These are phyloP conservation scores for Aix galericulata DNA, from an alignment of 2,113 vertebrate genomes.

Conservation along the genomic window DNA sequence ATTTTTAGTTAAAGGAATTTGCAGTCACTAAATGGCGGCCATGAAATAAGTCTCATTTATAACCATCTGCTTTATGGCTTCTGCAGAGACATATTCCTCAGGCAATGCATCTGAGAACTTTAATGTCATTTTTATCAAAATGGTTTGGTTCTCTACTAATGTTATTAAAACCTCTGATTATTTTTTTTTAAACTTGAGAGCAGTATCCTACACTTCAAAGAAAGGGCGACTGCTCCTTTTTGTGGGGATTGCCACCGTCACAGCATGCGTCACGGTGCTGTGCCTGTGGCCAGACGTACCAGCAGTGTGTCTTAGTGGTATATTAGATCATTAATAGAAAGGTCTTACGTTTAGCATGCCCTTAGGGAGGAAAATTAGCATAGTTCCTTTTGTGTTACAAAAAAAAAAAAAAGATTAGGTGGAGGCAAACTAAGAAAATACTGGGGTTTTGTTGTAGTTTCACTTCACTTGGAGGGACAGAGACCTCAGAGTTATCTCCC, in stretches of 20 bases:
- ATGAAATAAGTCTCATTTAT: conserved; percentile 72
- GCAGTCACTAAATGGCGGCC: conserved; percentile 72
- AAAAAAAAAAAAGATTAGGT: not conserved
- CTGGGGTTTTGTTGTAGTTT: not conserved
- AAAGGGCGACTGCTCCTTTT: not conserved
- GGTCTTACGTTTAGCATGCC: not conserved
- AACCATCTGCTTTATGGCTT: conserved; percentile 74
- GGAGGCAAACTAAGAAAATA: not conserved
- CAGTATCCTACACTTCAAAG: not conserved
- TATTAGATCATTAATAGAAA: not conserved
- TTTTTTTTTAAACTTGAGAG: not conserved
- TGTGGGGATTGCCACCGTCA: not conserved
- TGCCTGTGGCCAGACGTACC: not conserved
- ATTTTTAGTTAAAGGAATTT: conserved; percentile 80
- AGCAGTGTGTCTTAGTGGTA: not conserved
- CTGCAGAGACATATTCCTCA: conserved; percentile 49
- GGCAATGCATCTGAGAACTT: conserved; percentile 31
- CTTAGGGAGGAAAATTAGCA: not conserved
- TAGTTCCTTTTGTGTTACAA: not conserved
- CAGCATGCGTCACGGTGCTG: fast-evolving
- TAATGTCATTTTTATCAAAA: conserved; percentile 40
- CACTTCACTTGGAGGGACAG: not conserved
- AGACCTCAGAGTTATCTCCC: not conserved
- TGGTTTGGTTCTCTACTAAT: conserved; percentile 23
- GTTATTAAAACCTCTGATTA: not conserved